Percentiles rank a stretch among this genome's conserved stretches.
Evolutionary conservation across 2,113 vertebrate genomes (phyloP).

Genomic region (Ailuropoda melanoleuca): DNA sequence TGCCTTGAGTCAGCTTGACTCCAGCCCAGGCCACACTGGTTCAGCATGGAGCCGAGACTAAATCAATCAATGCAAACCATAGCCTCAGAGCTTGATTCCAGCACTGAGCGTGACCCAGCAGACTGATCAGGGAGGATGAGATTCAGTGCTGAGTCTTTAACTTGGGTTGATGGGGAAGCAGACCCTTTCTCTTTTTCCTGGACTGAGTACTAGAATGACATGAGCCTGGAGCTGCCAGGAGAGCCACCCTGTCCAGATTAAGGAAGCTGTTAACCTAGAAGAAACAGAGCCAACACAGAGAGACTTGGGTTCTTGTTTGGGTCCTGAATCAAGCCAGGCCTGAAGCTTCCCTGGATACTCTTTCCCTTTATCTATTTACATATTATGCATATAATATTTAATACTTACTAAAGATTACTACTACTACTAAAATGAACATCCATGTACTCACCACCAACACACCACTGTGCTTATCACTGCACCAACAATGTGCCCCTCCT

Average conservation of each 20-base stretch:
- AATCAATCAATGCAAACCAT: not conserved
- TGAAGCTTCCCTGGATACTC: not conserved
- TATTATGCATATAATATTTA: not conserved
- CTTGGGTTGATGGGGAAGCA: not conserved
- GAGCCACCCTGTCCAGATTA: not conserved
- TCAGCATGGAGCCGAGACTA: not conserved
- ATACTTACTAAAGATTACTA: not conserved
- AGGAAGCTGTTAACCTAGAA: not conserved
- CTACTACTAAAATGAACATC: not conserved
- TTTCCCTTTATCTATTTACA: not conserved
- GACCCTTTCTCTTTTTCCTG: not conserved
- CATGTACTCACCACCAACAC: not conserved
- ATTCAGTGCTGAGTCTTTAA: not conserved
- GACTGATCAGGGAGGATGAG: not conserved
- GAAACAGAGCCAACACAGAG: not conserved
- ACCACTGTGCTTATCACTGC: fast-evolving
- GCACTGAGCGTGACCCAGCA: not conserved
- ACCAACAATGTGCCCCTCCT: fast-evolving
- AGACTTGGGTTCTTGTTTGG: not conserved
- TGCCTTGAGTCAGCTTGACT: not conserved
- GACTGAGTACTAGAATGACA: not conserved
- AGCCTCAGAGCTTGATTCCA: not conserved
- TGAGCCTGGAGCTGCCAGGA: not conserved
- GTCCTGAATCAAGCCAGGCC: not conserved
- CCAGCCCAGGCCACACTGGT: not conserved